Conservation (phyloP, 2,888 invertebrate species). For the Homarus gammarus region DNA sequence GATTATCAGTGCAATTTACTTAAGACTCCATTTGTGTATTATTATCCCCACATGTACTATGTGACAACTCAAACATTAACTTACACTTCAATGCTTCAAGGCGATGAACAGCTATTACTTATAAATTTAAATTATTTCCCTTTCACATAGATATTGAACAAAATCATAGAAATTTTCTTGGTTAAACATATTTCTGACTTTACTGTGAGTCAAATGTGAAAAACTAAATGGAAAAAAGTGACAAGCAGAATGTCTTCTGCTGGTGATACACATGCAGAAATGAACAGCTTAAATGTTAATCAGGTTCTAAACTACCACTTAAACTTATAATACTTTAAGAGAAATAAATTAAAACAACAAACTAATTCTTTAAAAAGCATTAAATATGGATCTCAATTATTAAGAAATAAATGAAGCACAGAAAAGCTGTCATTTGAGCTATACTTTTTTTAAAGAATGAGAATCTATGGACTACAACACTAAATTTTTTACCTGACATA, state of each 20-base stretch:
- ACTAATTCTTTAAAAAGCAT: not conserved
- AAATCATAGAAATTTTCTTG: not conserved
- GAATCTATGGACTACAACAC: not conserved
- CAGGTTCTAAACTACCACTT: not conserved
- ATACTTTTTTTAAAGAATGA: not conserved
- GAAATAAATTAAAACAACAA: constrained; percentile 6
- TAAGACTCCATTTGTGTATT: not conserved
- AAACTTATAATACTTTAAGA: not conserved
- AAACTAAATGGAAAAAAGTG: too few species aligned
- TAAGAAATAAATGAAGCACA: not conserved
- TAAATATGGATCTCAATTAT: not conserved
- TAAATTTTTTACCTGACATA: not conserved
- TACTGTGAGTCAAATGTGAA: too few species aligned
- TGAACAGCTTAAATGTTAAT: not conserved
- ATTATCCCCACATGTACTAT: not conserved
- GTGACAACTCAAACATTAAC: not conserved
- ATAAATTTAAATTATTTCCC: not conserved
- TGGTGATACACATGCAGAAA: not conserved
- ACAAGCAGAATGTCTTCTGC: not conserved
- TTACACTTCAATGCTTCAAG: not conserved
- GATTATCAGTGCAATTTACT: not conserved
- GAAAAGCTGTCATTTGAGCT: not conserved
- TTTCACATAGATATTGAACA: not conserved
- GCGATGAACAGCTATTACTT: too few species aligned
- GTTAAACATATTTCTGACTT: too few species aligned